Evolutionary conservation across 2,888 invertebrate genomes (phyloP), one percentile per base, ranked within the genome.

Genomic region (Eilema depressum): DNA sequence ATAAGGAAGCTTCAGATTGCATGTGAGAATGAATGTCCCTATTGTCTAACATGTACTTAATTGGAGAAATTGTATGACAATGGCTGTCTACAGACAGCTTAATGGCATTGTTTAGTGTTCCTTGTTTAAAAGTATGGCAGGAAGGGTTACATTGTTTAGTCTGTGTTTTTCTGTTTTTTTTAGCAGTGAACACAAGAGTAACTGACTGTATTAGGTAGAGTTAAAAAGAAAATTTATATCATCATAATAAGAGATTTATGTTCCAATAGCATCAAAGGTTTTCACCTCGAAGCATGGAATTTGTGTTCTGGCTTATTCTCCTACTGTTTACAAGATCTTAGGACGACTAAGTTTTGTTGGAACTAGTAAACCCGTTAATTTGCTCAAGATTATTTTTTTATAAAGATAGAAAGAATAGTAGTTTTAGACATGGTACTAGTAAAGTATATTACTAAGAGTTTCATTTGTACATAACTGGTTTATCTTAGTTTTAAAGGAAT

Each of bases 11-110:
- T 68, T 53, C 59, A 66, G 61, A 60, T 73, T 57, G 30, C 69
- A 73, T 82, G 80, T 76, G 78, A 75, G 77, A 75, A 79, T 72
- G 71, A 74, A 74, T 68, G 59, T 28, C 12, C 4, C 71, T 57
- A 83, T 82, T 83, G 82, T 82, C 33, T 66, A 8, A 60, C 23
- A 30, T 11, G 61, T 63, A 25, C 23, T 57, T 72, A 70, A 69
- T 67, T 57, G 30, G 68, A 74, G 76, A 83, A 74, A 71, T 73
- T 73, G 30, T 63, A 69, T 68, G 47, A 82, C 84, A 83, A 77
- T 73, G 11, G 67, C 60, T 62, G 53, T 62, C 62, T 28, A 0
- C 11, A 70, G 63, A 70, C 70, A 63, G 62, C 73, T 71, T 66
- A 77, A 73, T 69, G 41, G 60, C 23, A 47, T 61, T 64, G 11